Evolutionary conservation across 2,113 vertebrate genomes (phyloP).

Genomic region (Brevimyrus niger): DNA sequence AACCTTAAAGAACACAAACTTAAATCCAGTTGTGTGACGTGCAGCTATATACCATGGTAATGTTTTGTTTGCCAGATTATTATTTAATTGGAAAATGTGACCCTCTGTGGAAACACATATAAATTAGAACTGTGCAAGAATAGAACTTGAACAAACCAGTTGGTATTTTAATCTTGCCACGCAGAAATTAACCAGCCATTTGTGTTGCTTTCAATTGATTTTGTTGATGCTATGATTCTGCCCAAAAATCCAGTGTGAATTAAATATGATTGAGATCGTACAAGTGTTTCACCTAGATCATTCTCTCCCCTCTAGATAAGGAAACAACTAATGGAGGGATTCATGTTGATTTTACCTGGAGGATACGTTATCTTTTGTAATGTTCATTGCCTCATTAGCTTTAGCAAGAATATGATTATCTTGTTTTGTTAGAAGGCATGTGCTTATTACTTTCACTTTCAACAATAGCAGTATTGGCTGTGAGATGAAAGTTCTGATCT

Average conservation of each 20-base stretch:
- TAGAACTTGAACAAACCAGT: not conserved
- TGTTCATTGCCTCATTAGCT: slow-evolving; percentile 18
- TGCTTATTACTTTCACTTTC: not conserved
- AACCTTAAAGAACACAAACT: not conserved
- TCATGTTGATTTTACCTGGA: slow-evolving; percentile 26
- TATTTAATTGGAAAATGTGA: not conserved
- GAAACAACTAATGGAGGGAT: slow-evolving; percentile 28
- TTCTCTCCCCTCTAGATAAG: slow-evolving; percentile 23
- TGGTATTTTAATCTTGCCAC: slow-evolving; percentile 1
- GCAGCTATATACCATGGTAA: not conserved
- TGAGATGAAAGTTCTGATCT: not conserved
- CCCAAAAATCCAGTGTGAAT: slow-evolving; percentile 22
- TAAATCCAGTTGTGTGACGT: not conserved
- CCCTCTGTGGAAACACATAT: not conserved
- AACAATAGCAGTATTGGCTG: not conserved
- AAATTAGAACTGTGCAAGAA: not conserved
- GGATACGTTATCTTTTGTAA: slow-evolving; percentile 24
- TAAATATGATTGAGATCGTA: slow-evolving; percentile 34
- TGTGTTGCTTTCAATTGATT: slow-evolving; percentile 29
- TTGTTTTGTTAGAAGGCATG: not conserved
- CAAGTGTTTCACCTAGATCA: slow-evolving; percentile 29
- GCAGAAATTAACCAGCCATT: slow-evolving; percentile 38
- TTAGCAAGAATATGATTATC: slow-evolving; percentile 23
- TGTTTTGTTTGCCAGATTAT: not conserved
- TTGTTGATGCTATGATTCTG: slow-evolving; percentile 17